Evolutionary conservation across 92 coral and sea anemone genomes (phyloP).

Genomic region (Metridium senile): DNA sequence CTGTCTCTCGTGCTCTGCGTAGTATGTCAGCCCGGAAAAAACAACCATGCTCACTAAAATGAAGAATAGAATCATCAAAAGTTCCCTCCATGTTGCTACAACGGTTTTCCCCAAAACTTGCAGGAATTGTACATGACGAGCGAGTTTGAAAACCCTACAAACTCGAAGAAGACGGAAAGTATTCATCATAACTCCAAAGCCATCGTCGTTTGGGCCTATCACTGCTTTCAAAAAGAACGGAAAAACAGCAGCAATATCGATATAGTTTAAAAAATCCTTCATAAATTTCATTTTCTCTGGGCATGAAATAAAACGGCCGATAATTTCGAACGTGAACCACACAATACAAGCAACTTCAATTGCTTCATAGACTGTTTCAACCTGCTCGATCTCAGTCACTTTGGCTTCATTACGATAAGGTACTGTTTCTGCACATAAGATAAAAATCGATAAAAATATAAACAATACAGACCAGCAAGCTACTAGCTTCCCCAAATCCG

Average conservation of each 20-base stretch:
- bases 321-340: conserved; percentile 83
- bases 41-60: conserved; percentile 70
- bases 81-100: conserved; percentile 80
- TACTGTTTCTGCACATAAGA: conserved; percentile 76
- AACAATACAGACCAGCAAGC: conserved; percentile 74
- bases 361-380: conserved; percentile 16
- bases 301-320: conserved; percentile 65
- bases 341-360: conserved; percentile 67
- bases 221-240: conserved; percentile 61
- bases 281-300: conserved; percentile 69
- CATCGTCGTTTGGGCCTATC: conserved; percentile 30
- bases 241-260: conserved; percentile 78
- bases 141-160: conserved; percentile 73
- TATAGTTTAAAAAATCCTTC: conserved; percentile 55
- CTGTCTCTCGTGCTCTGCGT: conserved; percentile 74
- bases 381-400: not conserved
- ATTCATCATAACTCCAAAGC: conserved; percentile 18
- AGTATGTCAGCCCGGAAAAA: conserved; percentile 75
- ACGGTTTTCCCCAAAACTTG: conserved; percentile 80
- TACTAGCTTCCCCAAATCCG: conserved; percentile 60
- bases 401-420: conserved; percentile 17
- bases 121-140: conserved; percentile 84
- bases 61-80: conserved; percentile 79
- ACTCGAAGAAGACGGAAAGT: conserved; percentile 69
- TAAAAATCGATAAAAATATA: conserved; percentile 70